A percentile compares a stretch with the other conserved stretches of the same genome.
phyloP scores from a whole-genome alignment of 2,888 invertebrate species.

The Euzetes globulus region DNA sequence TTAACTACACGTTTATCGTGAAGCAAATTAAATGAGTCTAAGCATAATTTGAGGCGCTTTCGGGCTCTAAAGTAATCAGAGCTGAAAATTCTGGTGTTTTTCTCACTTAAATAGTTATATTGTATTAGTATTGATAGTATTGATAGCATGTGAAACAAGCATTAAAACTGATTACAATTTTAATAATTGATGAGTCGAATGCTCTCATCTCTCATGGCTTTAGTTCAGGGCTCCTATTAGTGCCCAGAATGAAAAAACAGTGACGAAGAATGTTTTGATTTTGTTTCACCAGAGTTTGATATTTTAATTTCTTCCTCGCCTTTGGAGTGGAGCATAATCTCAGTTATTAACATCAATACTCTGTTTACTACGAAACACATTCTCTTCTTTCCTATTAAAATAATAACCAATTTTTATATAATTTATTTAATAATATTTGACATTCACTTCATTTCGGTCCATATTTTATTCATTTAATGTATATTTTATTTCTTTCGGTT shows the following conservation, averaged over 20 bases:
- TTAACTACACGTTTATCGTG: slow-evolving; percentile 8
- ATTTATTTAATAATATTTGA: slow-evolving; percentile 1
- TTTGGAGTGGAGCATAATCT: background rate
- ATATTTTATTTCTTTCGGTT: background rate
- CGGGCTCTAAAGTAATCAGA: background rate
- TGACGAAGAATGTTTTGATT: background rate
- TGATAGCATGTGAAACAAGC: background rate
- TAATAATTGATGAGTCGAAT: slow-evolving; percentile 9
- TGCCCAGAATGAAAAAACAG: background rate
- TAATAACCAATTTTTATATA: slow-evolving; percentile 1
- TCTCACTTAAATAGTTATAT: background rate
- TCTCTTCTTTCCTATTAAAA: background rate
- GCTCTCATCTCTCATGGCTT: background rate
- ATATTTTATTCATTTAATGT: background rate
- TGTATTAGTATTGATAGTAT: slow-evolving; percentile 1
- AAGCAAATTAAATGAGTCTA: slow-evolving; percentile 1
- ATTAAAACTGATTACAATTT: slow-evolving; percentile 19
- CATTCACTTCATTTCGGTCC: background rate
- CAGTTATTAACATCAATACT: background rate
- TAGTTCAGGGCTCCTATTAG: background rate
- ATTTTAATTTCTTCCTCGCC: background rate
- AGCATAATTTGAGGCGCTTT: background rate
- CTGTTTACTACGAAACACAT: background rate
- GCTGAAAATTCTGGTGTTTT: background rate
- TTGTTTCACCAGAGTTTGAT: background rate